Conservation (phyloP, 1,140 invertebrate species). For the Spodoptera litura region DNA sequence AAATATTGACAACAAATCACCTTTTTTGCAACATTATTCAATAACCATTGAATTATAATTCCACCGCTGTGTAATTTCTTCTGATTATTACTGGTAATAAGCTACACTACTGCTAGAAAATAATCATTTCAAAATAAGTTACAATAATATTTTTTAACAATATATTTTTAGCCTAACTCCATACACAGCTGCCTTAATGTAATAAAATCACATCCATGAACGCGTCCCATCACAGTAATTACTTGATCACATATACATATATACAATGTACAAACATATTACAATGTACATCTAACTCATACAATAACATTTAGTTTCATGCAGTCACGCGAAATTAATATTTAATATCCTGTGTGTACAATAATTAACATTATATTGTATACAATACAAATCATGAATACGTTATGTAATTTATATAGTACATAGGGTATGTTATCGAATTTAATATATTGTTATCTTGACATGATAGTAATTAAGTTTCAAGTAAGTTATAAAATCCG, state of each 20-base stretch:
- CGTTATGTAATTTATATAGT: constrained; percentile 11
- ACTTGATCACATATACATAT: neutral
- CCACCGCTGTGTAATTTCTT: no score
- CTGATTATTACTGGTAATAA: no score
- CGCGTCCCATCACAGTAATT: no score
- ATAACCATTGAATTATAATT: no score
- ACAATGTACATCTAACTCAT: constrained; percentile 6
- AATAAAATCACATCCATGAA: no score
- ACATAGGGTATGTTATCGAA: constrained; percentile 1
- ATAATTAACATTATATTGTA: constrained; percentile 28
- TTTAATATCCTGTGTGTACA: constrained; percentile 38
- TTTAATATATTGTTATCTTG: constrained; percentile 35
- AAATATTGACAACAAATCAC: no score
- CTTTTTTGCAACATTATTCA: no score
- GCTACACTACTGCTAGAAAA: no score
- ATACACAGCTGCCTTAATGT: no score
- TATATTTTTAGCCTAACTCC: no score
- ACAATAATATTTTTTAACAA: no score
- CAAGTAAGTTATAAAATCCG: neutral
- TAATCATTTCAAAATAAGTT: no score
- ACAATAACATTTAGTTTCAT: constrained; percentile 4
- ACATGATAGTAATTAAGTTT: neutral
- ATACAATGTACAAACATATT: neutral
- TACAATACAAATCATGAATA: constrained; percentile 35
- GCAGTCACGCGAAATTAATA: constrained; percentile 14